These are phyloP conservation scores for Eristalinus sepulchralis DNA, from an alignment of 2,888 invertebrate genomes.

Conservation along the genomic window DNA sequence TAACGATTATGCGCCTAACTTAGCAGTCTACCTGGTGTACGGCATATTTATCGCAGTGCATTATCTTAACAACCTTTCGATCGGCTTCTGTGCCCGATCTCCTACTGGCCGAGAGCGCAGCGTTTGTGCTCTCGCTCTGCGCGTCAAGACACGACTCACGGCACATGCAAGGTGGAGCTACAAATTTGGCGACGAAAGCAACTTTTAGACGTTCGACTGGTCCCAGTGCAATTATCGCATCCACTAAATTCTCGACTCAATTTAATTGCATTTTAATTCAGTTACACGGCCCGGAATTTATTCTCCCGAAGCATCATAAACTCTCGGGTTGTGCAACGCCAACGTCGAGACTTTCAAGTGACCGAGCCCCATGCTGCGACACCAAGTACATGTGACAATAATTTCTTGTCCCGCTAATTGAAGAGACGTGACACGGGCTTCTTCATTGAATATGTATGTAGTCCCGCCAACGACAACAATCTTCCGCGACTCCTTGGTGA, in stretches of 20 bases:
- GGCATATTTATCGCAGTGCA: constrained; percentile 34
- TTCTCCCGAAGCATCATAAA: constrained; percentile 59
- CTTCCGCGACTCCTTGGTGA: not conserved
- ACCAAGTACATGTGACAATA: constrained; percentile 43
- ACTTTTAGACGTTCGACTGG: not conserved
- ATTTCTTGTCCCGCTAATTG: constrained; percentile 57
- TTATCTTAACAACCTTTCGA: constrained; percentile 42
- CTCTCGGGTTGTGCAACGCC: constrained; percentile 48
- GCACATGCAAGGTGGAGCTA: not conserved
- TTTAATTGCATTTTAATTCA: constrained; percentile 26
- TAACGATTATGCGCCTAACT: constrained; percentile 7
- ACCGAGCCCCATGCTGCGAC: constrained; percentile 14
- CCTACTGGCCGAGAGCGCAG: not conserved
- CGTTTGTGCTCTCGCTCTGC: not conserved
- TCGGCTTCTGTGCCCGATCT: constrained; percentile 17
- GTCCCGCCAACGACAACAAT: constrained; percentile 13
- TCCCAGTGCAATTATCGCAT: constrained; percentile 18
- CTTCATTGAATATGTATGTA: constrained; percentile 41
- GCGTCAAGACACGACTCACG: not conserved
- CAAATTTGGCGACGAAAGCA: constrained; percentile 8
- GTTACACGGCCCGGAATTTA: constrained; percentile 44
- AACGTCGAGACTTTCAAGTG: constrained; percentile 27
- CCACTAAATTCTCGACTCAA: constrained; percentile 32
- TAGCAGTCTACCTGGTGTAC: constrained; percentile 4
- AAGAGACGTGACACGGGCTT: constrained; percentile 18